Evolutionary conservation across 2,113 vertebrate genomes (phyloP), one percentile per base, ranked within the genome.

Genomic region (Callithrix jacchus): DNA sequence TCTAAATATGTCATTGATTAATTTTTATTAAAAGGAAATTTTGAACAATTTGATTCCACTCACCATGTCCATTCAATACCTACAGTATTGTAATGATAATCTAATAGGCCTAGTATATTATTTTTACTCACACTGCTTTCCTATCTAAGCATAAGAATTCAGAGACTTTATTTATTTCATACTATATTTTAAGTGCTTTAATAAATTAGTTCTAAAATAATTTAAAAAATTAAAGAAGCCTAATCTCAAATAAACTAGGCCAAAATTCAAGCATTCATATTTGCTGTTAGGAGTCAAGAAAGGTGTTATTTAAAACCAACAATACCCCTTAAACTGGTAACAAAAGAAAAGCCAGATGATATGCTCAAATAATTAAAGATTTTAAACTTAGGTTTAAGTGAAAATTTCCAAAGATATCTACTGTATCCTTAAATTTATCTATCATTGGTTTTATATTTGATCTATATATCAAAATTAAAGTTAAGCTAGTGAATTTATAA

Each of bases 1-100:
- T 98, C 97, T 95, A 97, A 97, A 80, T 94, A 89, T 96, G 93
- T 92, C 98, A 96, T 93, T 98, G 97, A 98, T 94, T 98, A 97
- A 98, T 97, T 96, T 97, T 97, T 97, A 95, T 95, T 96, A 97
- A 54, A 98, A 92, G 56, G 95, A 73, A 54, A 91, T 95, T 97
- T 90, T 97, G 92, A 97, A 92, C 9, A 52, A 37, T 81, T 70
- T 68, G 10, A 70, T 40, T 86, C 18, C 35, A 85, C 16, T 85
- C 30, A 35, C 3, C 13, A 76, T 37, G 27, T 61, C 56, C 23
- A 86, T 52, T 85, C 84, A 95, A 81, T 54, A 90, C 83, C 47
- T 20, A 87, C 71, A 96, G 68, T 66, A 93, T 84, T 0, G 0
- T 64, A 94, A 30, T 87, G 92, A 97, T 95, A 97, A 89, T 93